A percentile compares a stretch with the other conserved stretches of the same genome.
Evolutionary conservation across 2,888 invertebrate genomes (phyloP).

Genomic region (Aphodius granarius): DNA sequence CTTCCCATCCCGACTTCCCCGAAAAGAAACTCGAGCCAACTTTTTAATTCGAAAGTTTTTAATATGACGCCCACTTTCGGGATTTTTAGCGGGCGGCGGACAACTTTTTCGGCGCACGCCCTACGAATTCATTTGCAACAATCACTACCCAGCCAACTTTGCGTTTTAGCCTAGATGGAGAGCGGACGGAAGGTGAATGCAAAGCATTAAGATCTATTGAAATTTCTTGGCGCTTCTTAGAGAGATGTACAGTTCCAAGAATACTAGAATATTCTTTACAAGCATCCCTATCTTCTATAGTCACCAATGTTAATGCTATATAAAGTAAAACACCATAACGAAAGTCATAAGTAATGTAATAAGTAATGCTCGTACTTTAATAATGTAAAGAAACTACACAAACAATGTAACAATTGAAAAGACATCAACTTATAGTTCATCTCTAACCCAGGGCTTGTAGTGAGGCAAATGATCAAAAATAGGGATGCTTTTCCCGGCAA

Average conservation of each 20-base stretch:
- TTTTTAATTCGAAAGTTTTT: slow-evolving; percentile 34
- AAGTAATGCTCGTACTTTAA: neutral
- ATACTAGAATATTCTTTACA: neutral
- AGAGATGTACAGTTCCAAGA: neutral
- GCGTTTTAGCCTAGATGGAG: neutral
- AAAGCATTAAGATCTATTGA: neutral
- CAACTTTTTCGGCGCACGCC: slow-evolving; percentile 26
- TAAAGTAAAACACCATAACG: no score
- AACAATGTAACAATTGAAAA: neutral
- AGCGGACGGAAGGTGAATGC: neutral
- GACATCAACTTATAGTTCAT: slow-evolving; percentile 3
- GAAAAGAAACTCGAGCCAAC: slow-evolving; percentile 15
- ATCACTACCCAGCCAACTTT: slow-evolving; percentile 21
- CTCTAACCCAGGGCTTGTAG: slow-evolving; percentile 17
- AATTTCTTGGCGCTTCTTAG: neutral
- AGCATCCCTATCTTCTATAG: no score
- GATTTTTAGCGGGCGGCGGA: slow-evolving; percentile 22
- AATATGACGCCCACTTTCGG: slow-evolving; percentile 20
- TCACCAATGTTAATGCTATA: no score
- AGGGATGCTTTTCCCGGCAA: slow-evolving; percentile 17
- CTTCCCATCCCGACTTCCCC: slow-evolving; percentile 7
- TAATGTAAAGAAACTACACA: neutral
- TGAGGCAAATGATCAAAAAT: slow-evolving; percentile 22
- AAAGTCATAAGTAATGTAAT: no score
- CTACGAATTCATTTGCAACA: slow-evolving; percentile 31